Conservation (phyloP, 1,140 invertebrate species). For the Batillaria attramentaria region DNA sequence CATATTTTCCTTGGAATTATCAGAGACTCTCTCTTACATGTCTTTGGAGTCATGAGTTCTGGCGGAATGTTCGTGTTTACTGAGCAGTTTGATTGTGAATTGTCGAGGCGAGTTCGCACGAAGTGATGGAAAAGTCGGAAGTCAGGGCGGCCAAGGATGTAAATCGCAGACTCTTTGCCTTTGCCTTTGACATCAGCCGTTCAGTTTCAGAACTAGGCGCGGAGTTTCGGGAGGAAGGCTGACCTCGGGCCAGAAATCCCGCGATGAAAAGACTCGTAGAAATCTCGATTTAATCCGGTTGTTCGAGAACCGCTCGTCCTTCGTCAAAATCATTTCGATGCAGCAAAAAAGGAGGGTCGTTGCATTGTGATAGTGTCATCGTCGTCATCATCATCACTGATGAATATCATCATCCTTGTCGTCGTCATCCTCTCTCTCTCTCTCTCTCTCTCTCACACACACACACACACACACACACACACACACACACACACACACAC, state of each 20-base stretch:
- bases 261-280: background rate
- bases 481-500: slow-evolving; percentile 3
- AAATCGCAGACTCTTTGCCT: too few species aligned
- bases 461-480: background rate
- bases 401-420: background rate
- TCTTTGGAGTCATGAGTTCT: too few species aligned
- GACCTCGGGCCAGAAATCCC: background rate
- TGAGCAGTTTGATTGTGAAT: too few species aligned
- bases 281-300: background rate
- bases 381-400: background rate
- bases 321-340: background rate
- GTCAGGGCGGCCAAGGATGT: too few species aligned
- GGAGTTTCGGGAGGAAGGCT: background rate
- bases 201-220: background rate
- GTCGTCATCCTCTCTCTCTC: background rate
- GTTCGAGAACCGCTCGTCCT: background rate
- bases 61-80: too few species aligned
- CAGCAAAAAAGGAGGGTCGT: background rate
- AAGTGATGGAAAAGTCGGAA: too few species aligned
- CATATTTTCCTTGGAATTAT: too few species aligned
- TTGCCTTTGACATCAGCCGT: too few species aligned
- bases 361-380: background rate
- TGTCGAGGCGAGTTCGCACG: too few species aligned
- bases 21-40: too few species aligned
- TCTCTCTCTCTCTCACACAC: background rate